Evolutionary conservation across 2,113 vertebrate genomes (phyloP).

Genomic region (Tenrec ecaudatus): DNA sequence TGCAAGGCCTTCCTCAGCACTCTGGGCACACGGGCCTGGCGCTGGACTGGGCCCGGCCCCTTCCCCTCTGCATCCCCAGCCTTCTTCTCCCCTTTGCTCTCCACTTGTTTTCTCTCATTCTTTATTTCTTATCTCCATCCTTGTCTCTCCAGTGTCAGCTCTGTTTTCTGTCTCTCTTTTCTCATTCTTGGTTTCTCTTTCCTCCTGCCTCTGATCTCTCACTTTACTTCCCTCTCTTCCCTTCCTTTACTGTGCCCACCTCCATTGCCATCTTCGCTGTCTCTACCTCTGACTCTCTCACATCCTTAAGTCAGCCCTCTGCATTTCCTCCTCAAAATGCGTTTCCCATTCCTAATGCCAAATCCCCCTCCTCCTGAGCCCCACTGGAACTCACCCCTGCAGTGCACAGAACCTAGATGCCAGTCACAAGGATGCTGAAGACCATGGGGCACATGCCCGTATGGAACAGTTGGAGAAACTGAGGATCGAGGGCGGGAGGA

Average conservation of each 20-base stretch:
- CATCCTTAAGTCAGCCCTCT: not conserved
- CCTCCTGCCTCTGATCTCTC: not conserved
- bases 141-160: not conserved
- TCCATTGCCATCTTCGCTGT: not conserved
- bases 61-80: fast-evolving
- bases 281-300: not conserved
- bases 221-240: not conserved
- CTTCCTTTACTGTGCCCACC: not conserved
- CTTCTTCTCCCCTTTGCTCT: fast-evolving
- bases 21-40: not conserved
- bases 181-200: not conserved
- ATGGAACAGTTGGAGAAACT: not conserved
- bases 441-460: not conserved
- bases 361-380: not conserved
- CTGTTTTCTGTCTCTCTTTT: not conserved
- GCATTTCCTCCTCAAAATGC: too few species aligned
- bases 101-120: too few species aligned
- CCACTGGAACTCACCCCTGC: fast-evolving
- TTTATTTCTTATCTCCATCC: not conserved
- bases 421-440: too few species aligned
- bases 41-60: not conserved
- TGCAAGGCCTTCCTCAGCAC: constrained; percentile 82
- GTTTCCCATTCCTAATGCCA: not conserved
- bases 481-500: not conserved
- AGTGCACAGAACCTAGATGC: fast-evolving